Conservation (phyloP, 2,888 invertebrate genomes). For the Ophraella communa region DNA sequence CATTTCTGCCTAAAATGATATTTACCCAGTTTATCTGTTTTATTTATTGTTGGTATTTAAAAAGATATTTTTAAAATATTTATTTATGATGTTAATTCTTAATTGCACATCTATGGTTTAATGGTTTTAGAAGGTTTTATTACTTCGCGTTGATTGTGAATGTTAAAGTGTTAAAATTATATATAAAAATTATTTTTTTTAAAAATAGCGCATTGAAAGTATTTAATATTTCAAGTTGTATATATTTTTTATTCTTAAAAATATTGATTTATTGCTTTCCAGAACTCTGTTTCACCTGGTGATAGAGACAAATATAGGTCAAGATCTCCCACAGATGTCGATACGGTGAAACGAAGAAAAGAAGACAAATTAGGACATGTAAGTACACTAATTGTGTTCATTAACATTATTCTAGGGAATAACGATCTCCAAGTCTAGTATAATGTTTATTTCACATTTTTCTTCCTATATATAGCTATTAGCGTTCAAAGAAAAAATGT, state of each 20-base stretch:
- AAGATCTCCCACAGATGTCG: slow-evolving; percentile 74
- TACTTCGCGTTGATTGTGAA: no score
- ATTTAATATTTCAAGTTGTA: not conserved
- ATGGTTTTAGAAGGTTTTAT: no score
- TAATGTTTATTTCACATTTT: not conserved
- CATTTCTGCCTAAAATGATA: no score
- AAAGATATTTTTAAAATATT: no score
- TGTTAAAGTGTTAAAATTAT: no score
- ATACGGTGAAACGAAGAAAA: slow-evolving; percentile 75
- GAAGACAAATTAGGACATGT: slow-evolving; percentile 81
- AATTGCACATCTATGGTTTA: no score
- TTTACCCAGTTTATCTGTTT: no score
- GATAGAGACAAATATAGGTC: slow-evolving; percentile 84
- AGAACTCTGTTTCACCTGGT: slow-evolving; percentile 88
- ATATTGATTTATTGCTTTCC: slow-evolving; percentile 52
- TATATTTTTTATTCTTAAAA: not conserved
- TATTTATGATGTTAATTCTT: no score
- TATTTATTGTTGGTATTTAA: no score
- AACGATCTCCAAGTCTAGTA: not conserved
- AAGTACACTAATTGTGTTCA: slow-evolving; percentile 9
- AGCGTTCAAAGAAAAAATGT: not conserved
- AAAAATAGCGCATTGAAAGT: no score
- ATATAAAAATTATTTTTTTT: no score
- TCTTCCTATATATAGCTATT: not conserved
- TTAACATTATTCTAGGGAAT: not conserved